phyloP scores from a whole-genome alignment of 2,113 vertebrate genomes.

The Astur gentilis region DNA sequence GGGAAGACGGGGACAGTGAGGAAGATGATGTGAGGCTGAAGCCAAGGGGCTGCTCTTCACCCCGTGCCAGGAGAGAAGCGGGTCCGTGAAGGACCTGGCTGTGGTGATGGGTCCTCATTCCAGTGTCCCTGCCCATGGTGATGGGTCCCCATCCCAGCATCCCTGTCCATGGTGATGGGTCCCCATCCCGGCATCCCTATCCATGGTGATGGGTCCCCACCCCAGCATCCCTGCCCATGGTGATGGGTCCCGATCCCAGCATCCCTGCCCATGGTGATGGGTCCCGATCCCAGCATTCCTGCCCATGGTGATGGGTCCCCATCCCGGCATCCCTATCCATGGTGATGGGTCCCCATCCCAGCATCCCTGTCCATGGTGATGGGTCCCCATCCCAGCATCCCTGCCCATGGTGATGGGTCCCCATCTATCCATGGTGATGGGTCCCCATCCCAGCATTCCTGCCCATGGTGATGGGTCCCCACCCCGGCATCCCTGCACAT shows the following conservation, averaged over 20 bases:
- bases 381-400: accelerated
- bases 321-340: accelerated
- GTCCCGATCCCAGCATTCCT: no score
- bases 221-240: no score
- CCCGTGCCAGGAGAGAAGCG: accelerated
- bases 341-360: accelerated
- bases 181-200: accelerated
- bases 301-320: neutral
- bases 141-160: accelerated
- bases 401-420: accelerated
- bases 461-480: neutral
- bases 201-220: no score
- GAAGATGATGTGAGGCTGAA: neutral
- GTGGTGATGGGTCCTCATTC: neutral
- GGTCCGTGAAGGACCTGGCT: neutral
- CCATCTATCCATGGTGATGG: accelerated
- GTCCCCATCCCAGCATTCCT: no score
- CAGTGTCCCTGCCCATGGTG: accelerated
- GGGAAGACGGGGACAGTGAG: neutral
- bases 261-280: no score
- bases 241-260: no score
- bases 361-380: no score
- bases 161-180: neutral
- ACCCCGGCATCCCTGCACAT: accelerated
- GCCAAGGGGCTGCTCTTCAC: neutral